Evolutionary conservation across 2,113 vertebrate genomes (phyloP).

Genomic region (Cygnus atratus): DNA sequence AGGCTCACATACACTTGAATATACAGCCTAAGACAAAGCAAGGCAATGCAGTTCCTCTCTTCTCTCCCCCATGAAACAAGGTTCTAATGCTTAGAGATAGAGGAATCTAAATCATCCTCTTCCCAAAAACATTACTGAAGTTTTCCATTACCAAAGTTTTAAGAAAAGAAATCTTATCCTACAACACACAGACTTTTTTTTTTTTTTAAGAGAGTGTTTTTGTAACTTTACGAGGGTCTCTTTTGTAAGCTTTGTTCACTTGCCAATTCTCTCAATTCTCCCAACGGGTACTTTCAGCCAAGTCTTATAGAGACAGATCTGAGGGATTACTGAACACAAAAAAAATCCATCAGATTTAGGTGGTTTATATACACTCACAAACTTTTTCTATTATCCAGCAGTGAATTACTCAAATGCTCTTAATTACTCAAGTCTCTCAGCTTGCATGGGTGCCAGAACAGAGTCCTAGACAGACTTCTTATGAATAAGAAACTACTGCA

Average conservation of each 20-base stretch:
- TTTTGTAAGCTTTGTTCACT: neutral
- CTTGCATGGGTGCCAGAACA: neutral
- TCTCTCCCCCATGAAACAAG: neutral
- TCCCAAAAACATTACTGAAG: neutral
- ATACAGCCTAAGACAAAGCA: neutral
- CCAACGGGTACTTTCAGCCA: neutral
- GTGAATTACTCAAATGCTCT: neutral
- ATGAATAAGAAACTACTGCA: neutral
- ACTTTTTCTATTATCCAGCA: neutral
- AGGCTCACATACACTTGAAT: fast-evolving
- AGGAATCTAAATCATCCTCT: neutral
- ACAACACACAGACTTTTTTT: neutral
- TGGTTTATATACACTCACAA: neutral
- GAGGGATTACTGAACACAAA: neutral
- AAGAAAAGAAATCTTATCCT: neutral
- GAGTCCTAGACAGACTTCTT: neutral
- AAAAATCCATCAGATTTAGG: neutral
- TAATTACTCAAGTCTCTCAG: neutral
- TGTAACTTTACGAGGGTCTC: neutral
- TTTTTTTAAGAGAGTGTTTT: neutral
- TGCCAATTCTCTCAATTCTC: neutral
- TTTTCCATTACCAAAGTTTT: too few relatives aligned
- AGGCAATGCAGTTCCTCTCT: neutral
- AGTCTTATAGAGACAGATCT: neutral
- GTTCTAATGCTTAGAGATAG: neutral